A percentile compares a stretch with the other conserved stretches of the same genome.
Conservation (phyloP, 2,797 vertebrate genomes). For the Limosa lapponica region DNA sequence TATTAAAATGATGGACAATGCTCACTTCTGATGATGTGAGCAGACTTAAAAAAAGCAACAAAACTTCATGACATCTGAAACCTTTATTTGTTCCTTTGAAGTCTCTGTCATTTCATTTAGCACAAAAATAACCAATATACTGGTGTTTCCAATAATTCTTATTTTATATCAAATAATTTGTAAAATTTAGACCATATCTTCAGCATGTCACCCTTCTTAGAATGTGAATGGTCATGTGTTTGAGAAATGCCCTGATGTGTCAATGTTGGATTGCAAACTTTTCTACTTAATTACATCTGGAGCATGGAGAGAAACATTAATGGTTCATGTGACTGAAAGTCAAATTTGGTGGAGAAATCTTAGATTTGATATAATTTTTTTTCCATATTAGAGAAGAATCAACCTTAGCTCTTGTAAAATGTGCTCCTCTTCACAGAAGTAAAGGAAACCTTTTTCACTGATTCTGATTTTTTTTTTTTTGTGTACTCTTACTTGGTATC, state of each 20-base stretch:
- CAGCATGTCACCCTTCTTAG: not conserved
- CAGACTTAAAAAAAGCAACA: not conserved
- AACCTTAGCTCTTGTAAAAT: not conserved
- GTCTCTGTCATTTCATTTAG: not conserved
- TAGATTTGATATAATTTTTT: not conserved
- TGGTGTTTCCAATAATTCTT: not conserved
- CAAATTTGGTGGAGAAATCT: not conserved
- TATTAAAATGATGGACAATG: conserved; percentile 18
- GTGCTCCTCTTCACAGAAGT: not conserved
- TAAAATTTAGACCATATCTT: not conserved
- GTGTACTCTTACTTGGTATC: not conserved
- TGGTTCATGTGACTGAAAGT: not conserved
- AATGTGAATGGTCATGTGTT: not conserved
- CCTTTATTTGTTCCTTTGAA: not conserved
- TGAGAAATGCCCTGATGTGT: not conserved
- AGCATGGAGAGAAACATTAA: not conserved
- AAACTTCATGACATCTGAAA: not conserved
- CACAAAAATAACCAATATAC: not conserved
- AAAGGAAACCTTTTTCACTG: not conserved
- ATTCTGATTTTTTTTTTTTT: not conserved
- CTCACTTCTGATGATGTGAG: not conserved
- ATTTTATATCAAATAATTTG: not conserved
- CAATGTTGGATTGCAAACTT: not conserved
- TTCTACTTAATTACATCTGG: not conserved
- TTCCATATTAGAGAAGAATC: not conserved